Evolutionary conservation across 1,140 invertebrate species (phyloP).

Genomic region (Drosophila guanche): DNA sequence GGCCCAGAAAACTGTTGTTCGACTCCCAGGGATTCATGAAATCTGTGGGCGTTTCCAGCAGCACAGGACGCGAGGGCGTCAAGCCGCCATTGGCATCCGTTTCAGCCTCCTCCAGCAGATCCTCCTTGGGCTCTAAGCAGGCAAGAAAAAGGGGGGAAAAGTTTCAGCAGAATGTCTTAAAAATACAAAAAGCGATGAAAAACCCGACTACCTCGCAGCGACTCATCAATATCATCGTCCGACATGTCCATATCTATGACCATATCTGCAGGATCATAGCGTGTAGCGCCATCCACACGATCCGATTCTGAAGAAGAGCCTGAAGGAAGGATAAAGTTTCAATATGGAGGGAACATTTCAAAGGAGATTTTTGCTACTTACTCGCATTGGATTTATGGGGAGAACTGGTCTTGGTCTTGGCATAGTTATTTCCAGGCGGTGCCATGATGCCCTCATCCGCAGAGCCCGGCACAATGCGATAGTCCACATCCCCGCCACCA

Average conservation of each 20-base stretch:
- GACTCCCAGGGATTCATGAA: slow-evolving; percentile 69
- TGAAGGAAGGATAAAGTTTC: slow-evolving; percentile 3
- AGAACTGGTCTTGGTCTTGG: slow-evolving; percentile 54
- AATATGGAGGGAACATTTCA: background rate
- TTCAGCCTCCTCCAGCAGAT: slow-evolving; percentile 33
- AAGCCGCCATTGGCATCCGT: slow-evolving; percentile 48
- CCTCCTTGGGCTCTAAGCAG: slow-evolving; percentile 55
- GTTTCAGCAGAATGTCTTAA: background rate
- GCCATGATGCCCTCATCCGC: slow-evolving; percentile 64
- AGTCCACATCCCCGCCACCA: slow-evolving; percentile 63
- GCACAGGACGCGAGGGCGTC: slow-evolving; percentile 58
- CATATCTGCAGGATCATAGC: slow-evolving; percentile 85
- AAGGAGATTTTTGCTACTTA: slow-evolving; percentile 25
- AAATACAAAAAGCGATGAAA: too few species aligned
- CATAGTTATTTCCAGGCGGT: slow-evolving; percentile 53
- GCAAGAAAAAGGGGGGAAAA: background rate
- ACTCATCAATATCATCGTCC: slow-evolving; percentile 86
- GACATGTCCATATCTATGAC: slow-evolving; percentile 90
- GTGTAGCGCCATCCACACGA: slow-evolving; percentile 69
- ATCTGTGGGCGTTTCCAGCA: slow-evolving; percentile 74
- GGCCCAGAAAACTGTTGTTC: slow-evolving; percentile 49
- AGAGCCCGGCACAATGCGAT: slow-evolving; percentile 44
- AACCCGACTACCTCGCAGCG: slow-evolving; percentile 62
- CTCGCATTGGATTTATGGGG: slow-evolving; percentile 84
- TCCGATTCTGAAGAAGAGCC: slow-evolving; percentile 75